phyloP scores from a whole-genome alignment of 2,797 vertebrate species.

The Xenopus petersii region DNA sequence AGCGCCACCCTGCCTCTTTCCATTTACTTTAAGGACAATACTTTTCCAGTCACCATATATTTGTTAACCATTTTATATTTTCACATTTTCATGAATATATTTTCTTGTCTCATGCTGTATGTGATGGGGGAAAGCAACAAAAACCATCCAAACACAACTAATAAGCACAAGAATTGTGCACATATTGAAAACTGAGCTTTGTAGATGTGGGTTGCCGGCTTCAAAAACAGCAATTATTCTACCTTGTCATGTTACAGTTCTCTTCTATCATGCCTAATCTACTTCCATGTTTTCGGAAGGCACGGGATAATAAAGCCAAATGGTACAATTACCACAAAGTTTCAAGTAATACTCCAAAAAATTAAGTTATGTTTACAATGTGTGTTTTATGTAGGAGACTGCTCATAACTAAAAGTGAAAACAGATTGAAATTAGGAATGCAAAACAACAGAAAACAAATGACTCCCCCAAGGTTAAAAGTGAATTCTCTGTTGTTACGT shows the following conservation, averaged over 20 bases:
- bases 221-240: constrained; percentile 35
- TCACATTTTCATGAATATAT: too few relatives aligned
- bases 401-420: constrained; percentile 60
- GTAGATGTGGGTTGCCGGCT: constrained; percentile 21
- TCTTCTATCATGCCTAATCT: constrained; percentile 40
- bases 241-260: constrained; percentile 34
- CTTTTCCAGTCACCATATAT: too few relatives aligned
- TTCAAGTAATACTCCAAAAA: constrained; percentile 55
- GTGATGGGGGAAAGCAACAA: not conserved
- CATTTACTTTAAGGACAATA: too few relatives aligned
- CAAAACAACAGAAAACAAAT: constrained; percentile 55
- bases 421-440: constrained; percentile 54
- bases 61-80: too few relatives aligned
- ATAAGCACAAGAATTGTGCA: constrained; percentile 20
- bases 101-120: not conserved
- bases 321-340: constrained; percentile 56
- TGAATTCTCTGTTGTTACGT: constrained; percentile 2
- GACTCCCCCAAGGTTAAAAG: constrained; percentile 41
- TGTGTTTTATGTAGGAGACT: constrained; percentile 52
- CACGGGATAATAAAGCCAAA: constrained; percentile 54
- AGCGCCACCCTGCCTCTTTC: too few relatives aligned
- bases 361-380: constrained; percentile 52
- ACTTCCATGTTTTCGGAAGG: constrained; percentile 53
- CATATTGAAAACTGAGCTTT: constrained; percentile 37
- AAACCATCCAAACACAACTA: constrained; percentile 8